A percentile compares a stretch with the other conserved stretches of the same genome.
phyloP scores from a whole-genome alignment of 2,113 vertebrate genomes.

The Notothenia rossii region DNA sequence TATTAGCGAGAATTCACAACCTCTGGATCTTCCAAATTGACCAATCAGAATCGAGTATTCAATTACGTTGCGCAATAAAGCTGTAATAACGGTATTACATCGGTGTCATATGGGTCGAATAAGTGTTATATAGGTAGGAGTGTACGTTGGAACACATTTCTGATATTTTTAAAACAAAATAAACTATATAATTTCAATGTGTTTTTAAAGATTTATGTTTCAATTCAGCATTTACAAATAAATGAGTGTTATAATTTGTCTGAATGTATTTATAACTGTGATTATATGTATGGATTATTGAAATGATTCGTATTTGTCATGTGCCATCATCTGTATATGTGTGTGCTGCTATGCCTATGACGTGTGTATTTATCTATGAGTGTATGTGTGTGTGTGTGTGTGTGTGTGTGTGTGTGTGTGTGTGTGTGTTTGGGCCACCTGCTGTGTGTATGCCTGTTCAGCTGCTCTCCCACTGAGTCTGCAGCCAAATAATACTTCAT shows the following conservation, averaged over 20 bases:
- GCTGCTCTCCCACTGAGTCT: constrained; percentile 75
- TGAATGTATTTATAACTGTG: not conserved
- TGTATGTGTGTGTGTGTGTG: constrained; percentile 2
- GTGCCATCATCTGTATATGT: not conserved
- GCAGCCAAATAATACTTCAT: constrained; percentile 79
- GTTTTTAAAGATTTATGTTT: not conserved
- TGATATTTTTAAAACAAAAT: too few species aligned
- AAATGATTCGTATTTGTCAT: not conserved
- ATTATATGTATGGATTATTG: not conserved
- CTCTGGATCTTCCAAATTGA: too few species aligned
- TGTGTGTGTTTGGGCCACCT: constrained; percentile 69
- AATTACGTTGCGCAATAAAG: too few species aligned
- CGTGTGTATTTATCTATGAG: not conserved
- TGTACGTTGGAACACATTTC: too few species aligned
- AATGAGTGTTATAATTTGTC: not conserved
- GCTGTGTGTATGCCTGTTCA: constrained; percentile 79
- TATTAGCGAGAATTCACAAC: too few species aligned
- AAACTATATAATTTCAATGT: too few species aligned
- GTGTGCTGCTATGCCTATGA: not conserved
- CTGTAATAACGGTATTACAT: too few species aligned
- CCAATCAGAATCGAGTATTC: too few species aligned
- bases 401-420: constrained; percentile 31
- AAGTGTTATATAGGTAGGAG: too few species aligned
- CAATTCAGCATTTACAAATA: not conserved
- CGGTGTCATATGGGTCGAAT: too few species aligned